These are phyloP conservation scores for Centropristis striata DNA, from an alignment of 2,113 vertebrate species.

Conservation along the genomic window DNA sequence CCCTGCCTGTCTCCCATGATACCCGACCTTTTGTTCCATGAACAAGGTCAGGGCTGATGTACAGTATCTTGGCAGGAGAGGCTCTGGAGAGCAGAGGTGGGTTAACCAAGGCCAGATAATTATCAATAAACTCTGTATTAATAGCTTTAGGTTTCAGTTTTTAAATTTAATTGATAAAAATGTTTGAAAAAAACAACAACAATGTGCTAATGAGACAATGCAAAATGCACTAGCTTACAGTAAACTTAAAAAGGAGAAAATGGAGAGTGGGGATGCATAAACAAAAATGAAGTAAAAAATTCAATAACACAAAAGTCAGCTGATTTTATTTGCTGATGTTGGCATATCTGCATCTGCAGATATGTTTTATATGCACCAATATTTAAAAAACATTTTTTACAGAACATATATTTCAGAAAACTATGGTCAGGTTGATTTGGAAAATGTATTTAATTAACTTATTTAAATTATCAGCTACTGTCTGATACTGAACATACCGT, in stretches of 20 bases:
- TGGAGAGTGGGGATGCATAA: background rate
- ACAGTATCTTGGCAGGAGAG: constrained; percentile 20
- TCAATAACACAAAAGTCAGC: too few relatives aligned
- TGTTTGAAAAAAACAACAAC: background rate
- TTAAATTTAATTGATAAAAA: background rate
- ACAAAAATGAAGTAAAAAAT: background rate
- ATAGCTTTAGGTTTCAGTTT: background rate
- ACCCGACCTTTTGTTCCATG: constrained; percentile 41
- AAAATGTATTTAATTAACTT: too few relatives aligned
- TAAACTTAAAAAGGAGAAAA: constrained; percentile 7
- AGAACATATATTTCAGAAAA: too few relatives aligned
- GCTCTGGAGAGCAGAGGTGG: background rate
- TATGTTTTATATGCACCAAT: too few relatives aligned
- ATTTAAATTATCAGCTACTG: too few relatives aligned
- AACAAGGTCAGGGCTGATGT: constrained; percentile 23
- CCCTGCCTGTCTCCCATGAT: constrained; percentile 31
- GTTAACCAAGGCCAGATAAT: background rate
- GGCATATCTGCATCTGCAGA: too few relatives aligned
- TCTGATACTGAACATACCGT: too few relatives aligned
- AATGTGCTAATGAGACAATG: background rate
- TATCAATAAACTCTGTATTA: background rate
- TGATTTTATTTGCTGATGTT: too few relatives aligned
- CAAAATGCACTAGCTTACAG: background rate
- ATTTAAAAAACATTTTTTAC: too few relatives aligned
- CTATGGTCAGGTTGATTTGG: too few relatives aligned